Conservation (phyloP, 2,113 vertebrate species). For the Ochotona princeps region DNA sequence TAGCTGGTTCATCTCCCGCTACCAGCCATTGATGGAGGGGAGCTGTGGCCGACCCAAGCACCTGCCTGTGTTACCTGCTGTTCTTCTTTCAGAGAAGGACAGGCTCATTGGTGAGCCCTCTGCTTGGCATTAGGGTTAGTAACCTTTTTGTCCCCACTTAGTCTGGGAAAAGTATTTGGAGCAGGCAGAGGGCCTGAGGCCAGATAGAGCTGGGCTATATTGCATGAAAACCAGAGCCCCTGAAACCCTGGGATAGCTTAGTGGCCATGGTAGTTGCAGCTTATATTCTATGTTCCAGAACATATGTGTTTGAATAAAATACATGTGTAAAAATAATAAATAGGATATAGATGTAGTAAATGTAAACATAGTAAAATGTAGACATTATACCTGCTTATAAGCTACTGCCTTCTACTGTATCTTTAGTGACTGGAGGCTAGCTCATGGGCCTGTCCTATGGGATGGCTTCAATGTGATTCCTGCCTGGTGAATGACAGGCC, state of each 20-base stretch:
- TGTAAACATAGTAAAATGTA: too few species aligned
- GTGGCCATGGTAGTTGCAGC: neutral
- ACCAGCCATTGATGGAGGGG: neutral
- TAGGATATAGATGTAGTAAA: too few species aligned
- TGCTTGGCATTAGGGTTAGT: neutral
- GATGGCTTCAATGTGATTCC: neutral
- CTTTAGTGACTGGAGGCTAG: neutral
- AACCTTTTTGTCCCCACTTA: neutral
- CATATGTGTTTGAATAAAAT: neutral
- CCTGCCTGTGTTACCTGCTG: fast-evolving
- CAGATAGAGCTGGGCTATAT: fast-evolving
- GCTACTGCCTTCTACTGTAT: neutral
- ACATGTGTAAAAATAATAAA: too few species aligned
- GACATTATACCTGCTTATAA: neutral
- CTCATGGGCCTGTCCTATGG: neutral
- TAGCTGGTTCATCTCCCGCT: neutral
- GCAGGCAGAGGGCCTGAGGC: neutral
- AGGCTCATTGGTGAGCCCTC: neutral
- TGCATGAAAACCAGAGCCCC: neutral
- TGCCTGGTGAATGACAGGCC: neutral
- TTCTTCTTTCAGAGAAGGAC: neutral
- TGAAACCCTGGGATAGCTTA: neutral
- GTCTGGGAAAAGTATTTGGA: neutral
- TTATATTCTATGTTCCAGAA: neutral
- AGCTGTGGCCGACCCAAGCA: neutral